phyloP scores from a whole-genome alignment of 2,888 invertebrate genomes.

The Entomobrya proxima region DNA sequence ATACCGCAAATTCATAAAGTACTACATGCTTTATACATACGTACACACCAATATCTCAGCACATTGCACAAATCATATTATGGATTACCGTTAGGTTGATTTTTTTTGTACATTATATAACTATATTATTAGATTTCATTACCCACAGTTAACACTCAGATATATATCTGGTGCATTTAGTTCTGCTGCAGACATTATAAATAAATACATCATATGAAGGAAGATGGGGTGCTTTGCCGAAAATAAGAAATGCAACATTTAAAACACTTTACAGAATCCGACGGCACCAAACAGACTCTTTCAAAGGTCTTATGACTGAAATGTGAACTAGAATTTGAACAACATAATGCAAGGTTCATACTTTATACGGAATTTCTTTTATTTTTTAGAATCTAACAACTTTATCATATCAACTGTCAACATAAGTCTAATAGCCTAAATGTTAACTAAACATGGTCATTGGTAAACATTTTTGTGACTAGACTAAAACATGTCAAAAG shows the following conservation, averaged over 20 bases:
- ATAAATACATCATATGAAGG: too few relatives aligned
- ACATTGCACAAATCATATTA: slow-evolving; percentile 26
- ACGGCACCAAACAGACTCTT: too few relatives aligned
- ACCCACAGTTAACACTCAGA: neutral
- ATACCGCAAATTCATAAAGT: slow-evolving; percentile 17
- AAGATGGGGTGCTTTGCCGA: too few relatives aligned
- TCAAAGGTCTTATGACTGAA: slow-evolving; percentile 61
- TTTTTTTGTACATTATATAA: slow-evolving; percentile 22
- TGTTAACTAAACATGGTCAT: slow-evolving; percentile 1
- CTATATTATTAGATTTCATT: neutral
- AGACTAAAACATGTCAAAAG: slow-evolving; percentile 32
- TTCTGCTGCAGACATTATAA: too few relatives aligned
- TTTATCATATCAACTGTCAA: too few relatives aligned
- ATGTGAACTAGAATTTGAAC: slow-evolving; percentile 68
- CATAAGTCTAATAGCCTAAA: neutral
- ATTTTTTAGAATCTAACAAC: slow-evolving; percentile 1
- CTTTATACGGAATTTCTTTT: slow-evolving; percentile 23
- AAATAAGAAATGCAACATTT: too few relatives aligned
- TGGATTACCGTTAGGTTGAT: neutral
- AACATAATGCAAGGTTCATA: slow-evolving; percentile 63
- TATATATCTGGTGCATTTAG: neutral
- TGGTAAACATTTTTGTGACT: slow-evolving; percentile 31
- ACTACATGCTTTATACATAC: slow-evolving; percentile 6
- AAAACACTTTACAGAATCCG: too few relatives aligned
- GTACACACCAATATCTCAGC: slow-evolving; percentile 24